Percentiles rank a stretch among this genome's conserved stretches.
phyloP scores from a whole-genome alignment of 2,113 vertebrate species.

The Crotalus horridus region DNA sequence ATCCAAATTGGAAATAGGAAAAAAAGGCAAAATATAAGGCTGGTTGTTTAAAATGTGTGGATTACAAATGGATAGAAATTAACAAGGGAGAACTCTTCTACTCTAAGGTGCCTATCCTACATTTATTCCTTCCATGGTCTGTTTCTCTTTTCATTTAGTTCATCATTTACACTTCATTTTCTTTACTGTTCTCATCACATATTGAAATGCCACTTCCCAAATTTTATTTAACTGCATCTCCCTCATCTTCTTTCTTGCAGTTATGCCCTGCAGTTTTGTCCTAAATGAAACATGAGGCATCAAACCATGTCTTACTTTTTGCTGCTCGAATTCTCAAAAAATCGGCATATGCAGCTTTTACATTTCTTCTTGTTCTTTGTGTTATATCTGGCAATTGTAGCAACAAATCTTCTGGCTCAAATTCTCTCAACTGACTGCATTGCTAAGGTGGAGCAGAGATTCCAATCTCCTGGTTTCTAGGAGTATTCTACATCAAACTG shows the following conservation, averaged over 20 bases:
- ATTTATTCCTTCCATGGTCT: not conserved
- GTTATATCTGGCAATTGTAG: not conserved
- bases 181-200: not conserved
- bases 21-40: not conserved
- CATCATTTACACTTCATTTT: not conserved
- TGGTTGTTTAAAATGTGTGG: not conserved
- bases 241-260: not conserved
- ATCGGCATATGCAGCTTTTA: not conserved
- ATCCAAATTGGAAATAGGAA: not conserved
- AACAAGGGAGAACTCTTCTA: too few species aligned
- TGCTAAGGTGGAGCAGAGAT: not conserved
- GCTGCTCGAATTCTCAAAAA: constrained; percentile 27
- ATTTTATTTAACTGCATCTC: not conserved
- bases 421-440: not conserved
- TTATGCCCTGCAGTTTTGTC: not conserved
- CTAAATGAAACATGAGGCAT: not conserved
- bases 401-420: not conserved
- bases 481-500: not conserved
- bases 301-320: constrained; percentile 1
- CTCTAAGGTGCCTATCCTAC: not conserved
- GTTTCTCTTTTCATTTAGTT: not conserved
- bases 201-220: not conserved
- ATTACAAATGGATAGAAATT: not conserved
- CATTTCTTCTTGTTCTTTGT: not conserved
- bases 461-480: not conserved